These are phyloP conservation scores for Rhinogobio ventralis DNA, from an alignment of 2,797 vertebrate species.

Conservation along the genomic window DNA sequence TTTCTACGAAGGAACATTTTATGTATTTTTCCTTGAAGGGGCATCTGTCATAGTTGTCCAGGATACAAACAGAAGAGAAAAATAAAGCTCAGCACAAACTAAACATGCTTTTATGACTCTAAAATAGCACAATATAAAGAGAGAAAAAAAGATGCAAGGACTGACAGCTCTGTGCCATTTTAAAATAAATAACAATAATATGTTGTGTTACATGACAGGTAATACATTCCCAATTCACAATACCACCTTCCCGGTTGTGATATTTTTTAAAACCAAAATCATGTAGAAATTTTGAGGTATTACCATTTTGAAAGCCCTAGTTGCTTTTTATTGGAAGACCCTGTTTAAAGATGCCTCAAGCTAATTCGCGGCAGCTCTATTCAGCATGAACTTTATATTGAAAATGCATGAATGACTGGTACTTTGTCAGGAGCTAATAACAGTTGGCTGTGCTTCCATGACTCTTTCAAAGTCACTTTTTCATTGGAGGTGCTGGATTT, in stretches of 20 bases:
- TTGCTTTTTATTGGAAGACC: slow-evolving; percentile 10
- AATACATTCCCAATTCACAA: slow-evolving; percentile 2
- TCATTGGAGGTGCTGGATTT: slow-evolving; percentile 41
- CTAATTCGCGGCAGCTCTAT: slow-evolving; percentile 3
- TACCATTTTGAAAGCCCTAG: background rate
- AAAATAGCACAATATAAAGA: slow-evolving; percentile 17
- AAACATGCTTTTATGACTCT: background rate
- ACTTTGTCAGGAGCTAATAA: slow-evolving; percentile 9
- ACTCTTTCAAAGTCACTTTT: slow-evolving; percentile 44
- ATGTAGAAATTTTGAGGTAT: background rate
- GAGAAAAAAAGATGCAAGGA: background rate
- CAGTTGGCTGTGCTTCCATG: slow-evolving; percentile 9
- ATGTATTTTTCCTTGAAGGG: slow-evolving; percentile 30
- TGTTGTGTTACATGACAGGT: background rate
- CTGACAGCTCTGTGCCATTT: slow-evolving; percentile 20
- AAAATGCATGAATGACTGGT: slow-evolving; percentile 30
- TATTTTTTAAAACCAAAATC: background rate
- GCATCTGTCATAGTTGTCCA: slow-evolving; percentile 41
- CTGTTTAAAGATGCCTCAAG: slow-evolving; percentile 17
- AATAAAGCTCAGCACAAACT: slow-evolving; percentile 8
- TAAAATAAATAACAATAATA: slow-evolving; percentile 31
- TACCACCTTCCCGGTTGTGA: background rate
- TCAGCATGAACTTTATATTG: slow-evolving; percentile 20
- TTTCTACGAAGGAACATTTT: slow-evolving; percentile 22
- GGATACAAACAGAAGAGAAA: slow-evolving; percentile 18